Base-by-base conservation (phyloP, 1,140 invertebrate species). In the Daktulosphaira vitifoliae region DNA sequence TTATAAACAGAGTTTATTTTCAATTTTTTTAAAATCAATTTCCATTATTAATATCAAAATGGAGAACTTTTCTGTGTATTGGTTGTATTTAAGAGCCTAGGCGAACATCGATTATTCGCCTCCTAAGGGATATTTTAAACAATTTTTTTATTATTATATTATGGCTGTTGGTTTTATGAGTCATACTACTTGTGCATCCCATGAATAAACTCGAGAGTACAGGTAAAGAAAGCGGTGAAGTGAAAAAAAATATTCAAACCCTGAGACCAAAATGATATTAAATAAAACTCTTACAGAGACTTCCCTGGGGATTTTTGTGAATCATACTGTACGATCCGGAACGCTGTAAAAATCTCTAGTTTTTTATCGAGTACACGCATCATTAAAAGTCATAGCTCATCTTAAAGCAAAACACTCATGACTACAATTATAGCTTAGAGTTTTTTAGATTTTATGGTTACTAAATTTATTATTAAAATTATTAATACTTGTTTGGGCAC, bases 21-120 rank as follows among this genome's bases (percentile, higher is more conserved):
- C 56, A 39, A 62, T 62, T 62, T 46, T 48, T 48, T 46, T 15
- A 46, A 46, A 62, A 62, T 62, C 56, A 46, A 62, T 62, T 48
- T 62, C 29, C 42, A 46, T 62, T 62, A 48, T 62, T 48, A 48
- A 62, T 33, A 62, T 62, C 16, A 16, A 48, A 62, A 62, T 46
- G 29, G 29, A 62, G 46, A 62, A 62, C 39, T 62, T 33, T 33
- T 33, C 11, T 33, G 42, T 26, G 42, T 29, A 62, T 46, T 29
- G 23, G 56, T 18, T 13, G 18, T 20, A 62, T 46, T 20, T 46
- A 62, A 29, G 16, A 16, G 20, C 16, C 20, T 23, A 26, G 15
- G 53, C 22, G 38, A 33, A 48, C 5, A 33, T 6, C 29, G 29
- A 33, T 11, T 11, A 11, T 11, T 33, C 26, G 42, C 29, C 56